phyloP scores from a whole-genome alignment of 2,113 vertebrate species.

The Chunga burmeisteri region DNA sequence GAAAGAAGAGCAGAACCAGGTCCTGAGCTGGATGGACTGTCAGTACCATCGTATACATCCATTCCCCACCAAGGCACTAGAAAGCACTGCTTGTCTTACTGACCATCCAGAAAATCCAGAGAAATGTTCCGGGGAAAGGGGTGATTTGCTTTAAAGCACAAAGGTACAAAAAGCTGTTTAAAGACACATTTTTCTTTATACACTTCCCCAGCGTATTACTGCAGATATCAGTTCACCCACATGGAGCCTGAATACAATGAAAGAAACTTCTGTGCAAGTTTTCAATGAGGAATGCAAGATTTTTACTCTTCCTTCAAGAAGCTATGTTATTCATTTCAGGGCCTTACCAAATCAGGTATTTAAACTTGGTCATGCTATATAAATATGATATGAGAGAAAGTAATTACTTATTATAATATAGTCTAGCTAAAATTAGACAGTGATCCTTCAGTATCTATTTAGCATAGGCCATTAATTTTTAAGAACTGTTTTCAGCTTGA shows the following conservation, averaged over 20 bases:
- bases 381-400: slow-evolving; percentile 42
- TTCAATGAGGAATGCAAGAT: neutral
- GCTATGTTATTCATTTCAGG: neutral
- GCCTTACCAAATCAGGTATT: slow-evolving; percentile 48
- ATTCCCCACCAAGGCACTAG: neutral
- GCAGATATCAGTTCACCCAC: neutral
- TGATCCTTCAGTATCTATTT: slow-evolving; percentile 37
- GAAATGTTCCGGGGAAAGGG: neutral
- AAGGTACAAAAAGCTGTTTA: neutral
- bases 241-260: neutral
- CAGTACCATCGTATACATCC: too few relatives aligned
- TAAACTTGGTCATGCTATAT: slow-evolving; percentile 59
- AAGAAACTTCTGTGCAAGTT: neutral
- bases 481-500: neutral
- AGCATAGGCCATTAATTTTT: slow-evolving; percentile 26
- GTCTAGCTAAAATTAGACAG: slow-evolving; percentile 35
- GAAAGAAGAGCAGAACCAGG: neutral
- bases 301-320: neutral
- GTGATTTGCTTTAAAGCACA: neutral
- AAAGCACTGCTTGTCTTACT: neutral
- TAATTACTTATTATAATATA: slow-evolving; percentile 52
- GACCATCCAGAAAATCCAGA: neutral
- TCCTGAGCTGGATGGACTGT: neutral
- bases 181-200: neutral
- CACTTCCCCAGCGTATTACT: neutral